Evolutionary conservation across 1,140 invertebrate genomes (phyloP), one percentile per base, ranked within the genome.

Genomic region (Agraylea sexmaculata): DNA sequence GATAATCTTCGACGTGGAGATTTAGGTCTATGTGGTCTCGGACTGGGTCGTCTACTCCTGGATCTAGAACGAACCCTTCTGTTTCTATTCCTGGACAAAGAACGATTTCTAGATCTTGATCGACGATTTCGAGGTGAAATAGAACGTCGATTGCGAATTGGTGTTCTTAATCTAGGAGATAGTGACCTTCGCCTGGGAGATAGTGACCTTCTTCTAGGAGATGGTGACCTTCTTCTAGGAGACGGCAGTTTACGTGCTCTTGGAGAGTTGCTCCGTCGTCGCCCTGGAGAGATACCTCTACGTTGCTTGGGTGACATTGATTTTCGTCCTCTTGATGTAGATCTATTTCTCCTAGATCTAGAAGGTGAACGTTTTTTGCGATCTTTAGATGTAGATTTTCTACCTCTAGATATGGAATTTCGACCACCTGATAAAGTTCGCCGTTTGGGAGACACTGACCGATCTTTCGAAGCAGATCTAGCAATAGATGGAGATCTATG

Each of bases 1-100:
- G 38, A 16, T 1, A 40, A 21, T 18, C 44, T 29, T 31, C 60
- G 46, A 18, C 48, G 49, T 7, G 55, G 51, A 4, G 58, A 60
- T 10, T 59, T 53, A 2, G 60, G 60, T 10, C 59, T 51, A 16
- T 60, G 60, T 4, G 42, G 53, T 55, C 37, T 54, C 34, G 37
- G 57, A 54, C 20, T 58, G 40, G 19, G 59, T 60, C 38, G 60
- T 56, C 50, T 60, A 51, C 37, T 60, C 56, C 48, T 62, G 51
- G 36, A 50, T 36, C 37, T n/a, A 16, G 46, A 47, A 16, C 42
- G 22, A 4, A 21, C 25, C 31, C 53, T 66, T 55, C 12, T 60
- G 49, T 45, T 68, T 62, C 44, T 63, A 52, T 36, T 59, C 36
- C 56, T 53, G 0, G 61, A 60, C 28, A 57, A 55, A 0, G 62